Base-by-base conservation (phyloP, 2,113 vertebrate species). In the Xyrauchen texanus region DNA sequence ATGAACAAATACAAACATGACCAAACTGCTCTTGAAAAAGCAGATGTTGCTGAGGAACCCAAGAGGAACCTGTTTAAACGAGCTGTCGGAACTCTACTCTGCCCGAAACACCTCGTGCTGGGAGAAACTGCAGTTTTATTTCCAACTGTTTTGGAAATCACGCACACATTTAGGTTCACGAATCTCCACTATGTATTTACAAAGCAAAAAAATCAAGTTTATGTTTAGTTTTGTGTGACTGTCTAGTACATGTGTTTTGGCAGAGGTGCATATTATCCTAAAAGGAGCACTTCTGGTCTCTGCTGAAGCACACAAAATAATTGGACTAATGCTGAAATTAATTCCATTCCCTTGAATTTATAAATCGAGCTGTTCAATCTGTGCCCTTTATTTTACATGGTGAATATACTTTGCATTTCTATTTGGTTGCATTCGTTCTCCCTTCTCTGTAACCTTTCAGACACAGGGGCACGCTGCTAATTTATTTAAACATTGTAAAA, bases 401-500 rank as follows among this genome's bases (percentile, higher is more conserved):
- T 75, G 49, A 62, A 63, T 62, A 51, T 34, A 42, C 0, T 52
- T 21, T 73, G 51, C 4, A 63, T 78, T 83, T 21, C 8, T 77
- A 3, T 34, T 34, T 34, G 21, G 3, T 34, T 34, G 21, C 21
- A 34, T 34, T 34, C 21, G 21, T 73, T 74, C 79, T 58, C 52
- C 4, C 58, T 80, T 69, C 77, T 34, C 58, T 62, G 83, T 70
- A 58, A 64, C 67, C 72, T 76, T 80, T 84, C 51, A 80, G 72
- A 44, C 67, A 16, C 82, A 83, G 68, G 81, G 85, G 81, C 74
- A 86, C 81, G 90, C 87, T 93, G 89, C 90, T 92, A 90, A 90
- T 91, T 90, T 92, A 91, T 90, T 91, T 88, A 81, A 81, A 83
- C 82, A 75, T 61, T 91, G 89, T 92, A 84, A 75, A 13, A 85